These are phyloP conservation scores for Mastacembelus armatus DNA, from an alignment of 2,797 vertebrate species.

Conservation along the genomic window DNA sequence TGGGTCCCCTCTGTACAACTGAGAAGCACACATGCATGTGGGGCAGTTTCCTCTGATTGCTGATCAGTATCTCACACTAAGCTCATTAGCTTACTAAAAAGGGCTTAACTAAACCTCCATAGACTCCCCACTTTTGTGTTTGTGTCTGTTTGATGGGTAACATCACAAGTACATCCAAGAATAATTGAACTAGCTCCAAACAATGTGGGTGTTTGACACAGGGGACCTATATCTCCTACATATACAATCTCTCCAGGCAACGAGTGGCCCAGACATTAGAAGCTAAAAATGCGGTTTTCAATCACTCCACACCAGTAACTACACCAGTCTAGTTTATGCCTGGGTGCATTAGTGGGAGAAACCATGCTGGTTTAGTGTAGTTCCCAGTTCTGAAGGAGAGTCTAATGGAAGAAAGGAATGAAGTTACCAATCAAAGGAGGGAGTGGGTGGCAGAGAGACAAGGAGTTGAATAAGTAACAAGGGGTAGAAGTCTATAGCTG, in stretches of 20 bases:
- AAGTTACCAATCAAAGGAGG: conserved; percentile 8
- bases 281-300: conserved; percentile 36
- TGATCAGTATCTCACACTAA: conserved; percentile 79
- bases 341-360: conserved; percentile 24
- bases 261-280: conserved; percentile 46
- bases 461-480: conserved; percentile 31
- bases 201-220: conserved; percentile 42
- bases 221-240: conserved; percentile 35
- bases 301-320: conserved; percentile 24
- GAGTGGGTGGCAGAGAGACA: background rate
- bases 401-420: conserved; percentile 33
- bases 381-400: conserved; percentile 38
- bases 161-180: conserved; percentile 66
- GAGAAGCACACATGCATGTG: conserved; percentile 56
- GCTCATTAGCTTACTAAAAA: conserved; percentile 80
- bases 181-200: conserved; percentile 50
- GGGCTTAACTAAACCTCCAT: conserved; percentile 76
- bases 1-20: conserved; percentile 44
- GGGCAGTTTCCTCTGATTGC: conserved; percentile 68
- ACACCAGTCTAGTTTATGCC: background rate
- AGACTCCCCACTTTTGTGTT: conserved; percentile 69
- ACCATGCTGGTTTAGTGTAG: background rate
- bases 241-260: conserved; percentile 48
- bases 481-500: conserved; percentile 36
- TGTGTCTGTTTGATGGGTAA: conserved; percentile 66